Evolutionary conservation across 2,113 vertebrate genomes (phyloP), one percentile per base, ranked within the genome.

Genomic region (Lates calcarifer): DNA sequence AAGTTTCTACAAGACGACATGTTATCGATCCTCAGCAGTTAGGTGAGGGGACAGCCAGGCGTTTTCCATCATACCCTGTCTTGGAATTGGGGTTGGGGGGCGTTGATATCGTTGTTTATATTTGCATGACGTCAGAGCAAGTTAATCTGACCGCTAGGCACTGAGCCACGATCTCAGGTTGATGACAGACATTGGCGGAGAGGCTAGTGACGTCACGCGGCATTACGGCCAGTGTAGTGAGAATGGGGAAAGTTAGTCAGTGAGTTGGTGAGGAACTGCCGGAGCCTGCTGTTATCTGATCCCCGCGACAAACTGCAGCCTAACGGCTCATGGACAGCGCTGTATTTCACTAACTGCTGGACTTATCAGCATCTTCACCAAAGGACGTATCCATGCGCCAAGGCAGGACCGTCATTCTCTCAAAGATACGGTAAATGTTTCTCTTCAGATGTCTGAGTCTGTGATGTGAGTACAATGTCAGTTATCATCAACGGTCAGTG

Each of bases 351-450:
- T 0, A 24, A 29, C 14, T 0, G 17, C 35, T 43, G 82, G 83
- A 83, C 61, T 26, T 56, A 75, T 49, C 66, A 22, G 0, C 26
- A 71, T n/a, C 62, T 11, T 57, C 47, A 29, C n/a, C n/a, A 39
- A n/a, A 71, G 51, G 47, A 62, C 49, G 80, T 70, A 89, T 62
- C 56, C 82, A 93, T 94, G 92, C 81, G 57, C 67, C 61, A 55
- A 28, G 74, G 61, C 45, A 56, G 39, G 66, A 63, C 10, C 24
- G n/a, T 22, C 22, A 35, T 57, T 80, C 73, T 68, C 29, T 18
- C 35, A 61, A 85, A 85, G 57, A 87, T 14, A 75, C 85, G 93
- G 92, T 94, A 87, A 77, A 24, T n/a, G 1, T 43, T 41, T 12
- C 3, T 60, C n/a, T 22, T 51, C 22, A 11, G 11, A 47, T 20